Conservation (phyloP, 1,140 invertebrate species). For the Hormaphis cornu region DNA sequence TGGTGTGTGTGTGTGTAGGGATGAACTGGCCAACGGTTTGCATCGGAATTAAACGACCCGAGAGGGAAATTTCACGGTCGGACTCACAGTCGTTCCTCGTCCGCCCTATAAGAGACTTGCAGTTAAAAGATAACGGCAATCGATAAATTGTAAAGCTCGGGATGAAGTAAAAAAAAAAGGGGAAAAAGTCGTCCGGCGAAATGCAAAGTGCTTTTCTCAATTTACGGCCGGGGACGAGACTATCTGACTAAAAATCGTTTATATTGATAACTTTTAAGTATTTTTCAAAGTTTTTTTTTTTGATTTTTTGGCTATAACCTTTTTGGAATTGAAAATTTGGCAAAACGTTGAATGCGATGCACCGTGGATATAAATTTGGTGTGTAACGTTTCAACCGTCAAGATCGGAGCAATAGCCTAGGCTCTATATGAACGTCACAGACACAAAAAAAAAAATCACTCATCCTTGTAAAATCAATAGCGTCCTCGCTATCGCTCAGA, state of each 20-base stretch:
- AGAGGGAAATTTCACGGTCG: constrained; percentile 31
- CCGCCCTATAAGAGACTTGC: not conserved
- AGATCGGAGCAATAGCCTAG: no score
- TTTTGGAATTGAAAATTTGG: no score
- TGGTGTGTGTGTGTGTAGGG: not conserved
- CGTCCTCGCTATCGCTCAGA: no score
- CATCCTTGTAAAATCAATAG: no score
- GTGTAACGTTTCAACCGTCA: no score
- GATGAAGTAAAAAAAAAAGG: not conserved
- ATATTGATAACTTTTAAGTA: no score
- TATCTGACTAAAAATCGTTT: constrained; percentile 15
- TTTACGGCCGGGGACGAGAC: not conserved
- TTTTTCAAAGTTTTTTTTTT: no score
- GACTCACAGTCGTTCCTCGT: not conserved
- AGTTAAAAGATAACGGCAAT: constrained; percentile 28
- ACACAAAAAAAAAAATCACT: no score
- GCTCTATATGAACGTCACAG: no score
- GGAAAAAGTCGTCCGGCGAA: constrained; percentile 1
- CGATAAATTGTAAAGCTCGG: constrained; percentile 29
- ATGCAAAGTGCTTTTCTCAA: constrained; percentile 9
- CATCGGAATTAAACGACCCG: constrained; percentile 30
- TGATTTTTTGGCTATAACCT: no score
- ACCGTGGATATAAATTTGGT: no score
- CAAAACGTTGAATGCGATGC: no score
- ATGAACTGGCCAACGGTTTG: constrained; percentile 15